A percentile compares a stretch with the other conserved stretches of the same genome.
Conservation (phyloP, 1,140 invertebrate genomes). For the Campoletis sonorensis region DNA sequence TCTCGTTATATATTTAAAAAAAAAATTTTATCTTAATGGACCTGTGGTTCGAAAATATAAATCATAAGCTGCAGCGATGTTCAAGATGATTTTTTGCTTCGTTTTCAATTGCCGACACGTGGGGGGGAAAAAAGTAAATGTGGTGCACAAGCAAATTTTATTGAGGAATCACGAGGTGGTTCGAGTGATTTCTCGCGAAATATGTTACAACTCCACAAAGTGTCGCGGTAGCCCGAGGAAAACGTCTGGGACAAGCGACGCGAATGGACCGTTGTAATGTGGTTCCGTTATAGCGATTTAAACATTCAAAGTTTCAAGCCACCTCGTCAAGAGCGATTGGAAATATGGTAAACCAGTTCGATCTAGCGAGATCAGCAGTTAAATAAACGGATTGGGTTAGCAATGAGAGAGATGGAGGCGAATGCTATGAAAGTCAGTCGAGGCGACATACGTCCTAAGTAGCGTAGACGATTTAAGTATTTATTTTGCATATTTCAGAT, state of each 20-base stretch:
- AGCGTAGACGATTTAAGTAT: conserved; percentile 61
- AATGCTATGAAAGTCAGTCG: conserved; percentile 1
- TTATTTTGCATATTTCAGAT: background rate
- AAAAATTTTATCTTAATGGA: conserved; percentile 6
- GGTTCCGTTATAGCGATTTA: conserved; percentile 4
- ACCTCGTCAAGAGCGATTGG: background rate
- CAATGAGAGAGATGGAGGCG: background rate
- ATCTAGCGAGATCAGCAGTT: background rate
- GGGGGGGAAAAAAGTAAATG: background rate
- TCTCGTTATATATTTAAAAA: conserved; percentile 28
- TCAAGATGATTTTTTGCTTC: background rate
- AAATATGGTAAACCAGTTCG: background rate
- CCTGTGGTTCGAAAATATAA: background rate
- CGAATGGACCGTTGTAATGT: background rate
- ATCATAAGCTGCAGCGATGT: conserved; percentile 7
- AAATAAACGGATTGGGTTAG: background rate
- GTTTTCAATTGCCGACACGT: conserved; percentile 4
- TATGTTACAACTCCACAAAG: background rate
- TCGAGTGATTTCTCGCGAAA: conserved; percentile 18
- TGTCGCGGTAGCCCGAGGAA: background rate
- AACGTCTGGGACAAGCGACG: conserved; percentile 4
- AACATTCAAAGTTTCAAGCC: background rate
- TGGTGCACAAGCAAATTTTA: background rate
- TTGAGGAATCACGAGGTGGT: background rate
- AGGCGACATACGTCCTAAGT: conserved; percentile 56